Evolutionary conservation across 2,888 invertebrate species (phyloP), one percentile per base, ranked within the genome.

Genomic region (Imbricaverruca yamaguchii): DNA sequence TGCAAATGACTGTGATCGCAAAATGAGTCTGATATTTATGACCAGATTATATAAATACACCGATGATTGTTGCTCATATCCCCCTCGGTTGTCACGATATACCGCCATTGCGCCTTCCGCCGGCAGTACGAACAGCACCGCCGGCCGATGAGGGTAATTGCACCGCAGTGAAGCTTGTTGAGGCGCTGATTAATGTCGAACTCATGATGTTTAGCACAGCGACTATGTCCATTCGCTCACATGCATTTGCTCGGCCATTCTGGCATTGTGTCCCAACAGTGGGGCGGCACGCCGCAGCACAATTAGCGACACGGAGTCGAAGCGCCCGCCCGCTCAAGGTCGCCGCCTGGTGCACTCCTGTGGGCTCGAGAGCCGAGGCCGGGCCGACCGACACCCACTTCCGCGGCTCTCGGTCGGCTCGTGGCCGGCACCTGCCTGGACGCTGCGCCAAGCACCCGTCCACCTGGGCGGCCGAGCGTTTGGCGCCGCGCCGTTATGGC

Each of bases 21-120:
- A 74, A 74, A 74, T 74, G 74, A 55, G 74, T 74, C 74, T 55
- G 74, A 74, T 74, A 74, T 74, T 74, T 74, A 74, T 74, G 74
- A 74, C 18, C 55, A 21, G 53, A 74, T 74, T 74, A 74, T 74
- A 74, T 69, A 25, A 69, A 69, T 69, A 69, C 25, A 69, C 39
- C 39, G 69, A 69, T 23, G 23, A 39, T 23, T 39, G 69, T 23
- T 69, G 69, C 69, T 39, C 15, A 23, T 15, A 39, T 25, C 69
- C 10, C 13, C 69, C 25, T 4, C 39, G 15, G 25, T 15, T 23
- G 15, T 69, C 69, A 39, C 23, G 69, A 69, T 39, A 8, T 11
- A 13, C 15, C 4, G 39, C 15, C 39, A 39, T 39, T 39, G 39
- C 39, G 39, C 39, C 39, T 39, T 39, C 39, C 39, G 39, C 39